Evolutionary conservation across 2,113 vertebrate genomes (phyloP), one percentile per base, ranked within the genome.

Genomic region (Dasypus novemcinctus): DNA sequence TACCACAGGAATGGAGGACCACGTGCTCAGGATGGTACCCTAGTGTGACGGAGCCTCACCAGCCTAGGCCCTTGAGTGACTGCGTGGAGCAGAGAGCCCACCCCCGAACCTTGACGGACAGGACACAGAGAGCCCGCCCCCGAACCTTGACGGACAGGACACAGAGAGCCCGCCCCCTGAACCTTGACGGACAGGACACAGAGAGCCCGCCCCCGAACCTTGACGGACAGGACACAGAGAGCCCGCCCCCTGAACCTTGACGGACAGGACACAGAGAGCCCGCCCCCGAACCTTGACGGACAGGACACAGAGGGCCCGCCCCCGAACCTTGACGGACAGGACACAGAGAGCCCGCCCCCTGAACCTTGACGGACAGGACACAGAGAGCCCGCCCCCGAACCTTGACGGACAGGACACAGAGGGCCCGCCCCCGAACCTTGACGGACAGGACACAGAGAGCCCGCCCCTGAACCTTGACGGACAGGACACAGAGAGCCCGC

Each of bases 21-120:
- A 0, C 11, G 46, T 25, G 78, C 20, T 38, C n/a, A 49, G 21
- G 21, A 18, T 3, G 4, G 1, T 10, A 1, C 2, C 64, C 1
- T 4, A 25, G 52, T 59, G 11, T 2, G 6, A 38, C 1, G 33
- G 23, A 79, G 38, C 2, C 41, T 75, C 43, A 9, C 11, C 10
- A 13, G 38, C 52, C 10, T 13, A 64, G 81, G 38, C 38, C 68
- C 27, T 23, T 25, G n/a, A 63, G 52, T 52, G 63, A 75, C 85
- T 8, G 0, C 3, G 0, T 12, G 25, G 49, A 64, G 10, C 25
- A 80, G 27, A 82, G 11, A 59, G 7, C 8, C 38, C 20, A 0
- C 5, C 6, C 49, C 59, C 69, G 33, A 5, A 20, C 4, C 23
- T n/a, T 5, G 10, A 88, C 14, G 66, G 36, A 59, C 6, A 36